These are phyloP conservation scores for Promerops cafer DNA, from an alignment of 2,113 vertebrate species.

Conservation along the genomic window DNA sequence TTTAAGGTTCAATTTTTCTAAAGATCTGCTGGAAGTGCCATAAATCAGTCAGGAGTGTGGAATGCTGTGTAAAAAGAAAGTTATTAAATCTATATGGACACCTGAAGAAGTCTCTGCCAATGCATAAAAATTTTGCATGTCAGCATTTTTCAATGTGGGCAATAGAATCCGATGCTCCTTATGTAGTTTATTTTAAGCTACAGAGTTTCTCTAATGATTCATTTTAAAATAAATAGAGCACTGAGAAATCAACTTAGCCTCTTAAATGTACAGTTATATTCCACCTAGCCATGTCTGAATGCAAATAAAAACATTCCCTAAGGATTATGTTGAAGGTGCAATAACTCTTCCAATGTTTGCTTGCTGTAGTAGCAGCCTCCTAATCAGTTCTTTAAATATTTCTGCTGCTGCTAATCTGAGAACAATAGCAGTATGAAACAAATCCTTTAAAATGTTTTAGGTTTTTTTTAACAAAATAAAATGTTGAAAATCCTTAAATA, in stretches of 20 bases:
- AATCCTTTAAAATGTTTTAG: background rate
- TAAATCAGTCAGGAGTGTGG: background rate
- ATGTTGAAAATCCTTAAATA: background rate
- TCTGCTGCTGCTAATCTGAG: background rate
- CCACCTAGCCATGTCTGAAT: background rate
- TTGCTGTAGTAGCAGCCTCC: background rate
- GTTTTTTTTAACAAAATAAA: background rate
- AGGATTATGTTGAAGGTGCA: constrained; percentile 29
- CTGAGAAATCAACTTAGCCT: constrained; percentile 7
- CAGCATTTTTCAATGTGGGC: background rate
- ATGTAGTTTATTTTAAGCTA: background rate
- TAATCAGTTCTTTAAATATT: constrained; percentile 12
- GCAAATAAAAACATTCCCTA: constrained; percentile 27
- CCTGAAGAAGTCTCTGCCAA: background rate
- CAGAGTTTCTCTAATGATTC: background rate
- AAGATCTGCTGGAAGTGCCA: background rate
- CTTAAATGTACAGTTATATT: background rate
- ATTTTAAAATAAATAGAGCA: background rate
- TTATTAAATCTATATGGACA: background rate
- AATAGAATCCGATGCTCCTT: background rate
- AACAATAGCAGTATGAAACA: background rate
- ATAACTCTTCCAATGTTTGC: background rate
- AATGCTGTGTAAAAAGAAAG: background rate
- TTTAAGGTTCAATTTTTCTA: background rate
- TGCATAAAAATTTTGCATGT: background rate